Percentiles rank a stretch among this genome's conserved stretches.
Evolutionary conservation across 2,888 invertebrate genomes (phyloP).

Genomic region (Xanthorhoe designata): DNA sequence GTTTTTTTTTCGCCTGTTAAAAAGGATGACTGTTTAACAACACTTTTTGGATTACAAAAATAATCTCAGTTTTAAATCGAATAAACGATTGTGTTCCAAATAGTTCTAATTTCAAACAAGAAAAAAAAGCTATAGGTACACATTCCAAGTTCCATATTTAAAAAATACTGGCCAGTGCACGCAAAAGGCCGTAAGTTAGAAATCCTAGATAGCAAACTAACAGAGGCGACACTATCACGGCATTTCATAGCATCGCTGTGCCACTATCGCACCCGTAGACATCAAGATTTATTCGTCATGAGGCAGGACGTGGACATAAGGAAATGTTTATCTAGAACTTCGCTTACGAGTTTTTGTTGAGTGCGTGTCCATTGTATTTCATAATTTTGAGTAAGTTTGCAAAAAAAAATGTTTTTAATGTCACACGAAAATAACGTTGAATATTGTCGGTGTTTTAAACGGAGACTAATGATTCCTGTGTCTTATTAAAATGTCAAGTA

Average conservation of each 20-base stretch:
- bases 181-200: slow-evolving; percentile 41
- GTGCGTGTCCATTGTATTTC: slow-evolving; percentile 44
- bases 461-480: no score
- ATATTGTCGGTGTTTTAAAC: no score
- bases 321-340: slow-evolving; percentile 74
- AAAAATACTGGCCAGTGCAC: slow-evolving; percentile 31
- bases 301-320: slow-evolving; percentile 63
- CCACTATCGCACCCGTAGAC: slow-evolving; percentile 67
- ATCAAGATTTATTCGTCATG: slow-evolving; percentile 77
- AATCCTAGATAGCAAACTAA: slow-evolving; percentile 55
- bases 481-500: no score
- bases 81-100: slow-evolving; percentile 6
- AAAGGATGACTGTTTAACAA: no score
- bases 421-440: no score
- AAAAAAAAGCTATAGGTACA: not conserved
- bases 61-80: not conserved
- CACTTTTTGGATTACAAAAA: no score
- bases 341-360: slow-evolving; percentile 55
- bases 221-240: slow-evolving; percentile 55
- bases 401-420: not conserved
- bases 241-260: slow-evolving; percentile 57
- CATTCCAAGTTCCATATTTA: slow-evolving; percentile 17
- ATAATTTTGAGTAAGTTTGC: not conserved
- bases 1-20: no score
- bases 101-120: slow-evolving; percentile 15